These are phyloP conservation scores for Cecidostiba fungosa DNA, from an alignment of 2,888 invertebrate genomes.

Conservation along the genomic window DNA sequence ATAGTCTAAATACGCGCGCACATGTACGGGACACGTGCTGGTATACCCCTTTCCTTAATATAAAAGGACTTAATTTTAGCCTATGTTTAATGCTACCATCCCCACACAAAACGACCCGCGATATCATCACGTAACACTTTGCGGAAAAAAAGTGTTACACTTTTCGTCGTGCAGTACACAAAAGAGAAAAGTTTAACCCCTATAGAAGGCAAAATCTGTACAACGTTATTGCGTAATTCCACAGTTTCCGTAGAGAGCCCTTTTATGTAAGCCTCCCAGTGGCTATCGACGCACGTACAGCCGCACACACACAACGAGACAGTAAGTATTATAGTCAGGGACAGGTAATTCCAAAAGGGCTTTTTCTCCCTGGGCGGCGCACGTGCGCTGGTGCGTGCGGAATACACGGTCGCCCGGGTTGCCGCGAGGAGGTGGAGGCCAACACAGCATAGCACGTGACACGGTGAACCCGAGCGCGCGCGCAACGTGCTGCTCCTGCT, in stretches of 20 bases:
- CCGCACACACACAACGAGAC: neutral
- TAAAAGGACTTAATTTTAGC: neutral
- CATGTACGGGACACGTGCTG: neutral
- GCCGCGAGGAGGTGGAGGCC: neutral
- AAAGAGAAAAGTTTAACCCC: neutral
- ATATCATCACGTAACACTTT: too few relatives aligned
- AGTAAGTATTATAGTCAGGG: neutral
- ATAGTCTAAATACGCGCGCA: neutral
- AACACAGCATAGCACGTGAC: neutral
- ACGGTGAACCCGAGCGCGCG: conserved; percentile 2
- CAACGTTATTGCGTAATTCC: neutral
- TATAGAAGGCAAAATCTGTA: neutral
- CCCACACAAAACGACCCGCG: too few relatives aligned
- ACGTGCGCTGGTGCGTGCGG: neutral
- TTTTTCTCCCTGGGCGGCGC: conserved; percentile 7
- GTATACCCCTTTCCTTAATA: neutral
- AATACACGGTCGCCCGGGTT: neutral
- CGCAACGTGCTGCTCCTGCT: neutral
- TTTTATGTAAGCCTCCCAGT: neutral
- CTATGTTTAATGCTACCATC: neutral
- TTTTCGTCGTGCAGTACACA: too few relatives aligned
- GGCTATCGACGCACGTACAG: neutral
- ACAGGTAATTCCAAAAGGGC: conserved; percentile 12
- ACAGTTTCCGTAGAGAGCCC: neutral
- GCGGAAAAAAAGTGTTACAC: too few relatives aligned